Base-by-base conservation (phyloP, 2,888 invertebrate species). In the Heliconius ismenius region DNA sequence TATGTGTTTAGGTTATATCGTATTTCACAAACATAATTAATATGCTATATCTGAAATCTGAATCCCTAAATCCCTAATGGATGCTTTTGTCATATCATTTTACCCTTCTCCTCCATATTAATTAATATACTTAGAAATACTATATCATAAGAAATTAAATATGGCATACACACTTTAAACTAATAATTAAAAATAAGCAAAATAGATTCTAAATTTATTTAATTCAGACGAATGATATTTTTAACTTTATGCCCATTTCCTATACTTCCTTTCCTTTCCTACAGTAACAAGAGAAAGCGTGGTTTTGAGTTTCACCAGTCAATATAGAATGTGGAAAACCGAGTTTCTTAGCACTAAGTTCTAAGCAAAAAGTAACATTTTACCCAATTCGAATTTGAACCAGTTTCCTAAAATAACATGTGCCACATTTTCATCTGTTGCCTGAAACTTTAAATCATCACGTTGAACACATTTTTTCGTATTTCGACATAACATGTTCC, bases 1-100 rank as follows among this genome's bases (percentile, higher is more conserved):
- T 58, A n/a, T 32, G n/a, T 32, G n/a, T n/a, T 58, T n/a, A 58
- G 24, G 24, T 15, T 24, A n/a, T 58, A 36, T 18, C 18, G 15
- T 72, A 72, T 60, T 36, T 72, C 60, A 36, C 39, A 60, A 39
- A 39, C 24, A 72, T 24, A 60, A 36, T 60, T 72, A 58, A 72
- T 72, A 21, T 26, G 11, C 18, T 9, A 36, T 58, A 72, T 58
- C 72, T 72, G 36, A 36, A 58, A 54, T 70, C 11, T n/a, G 54
- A 70, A 70, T 49, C 24, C 60, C 60, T 62, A 43, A 60, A 68
- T 67, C 68, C 62, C 39, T 69, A n/a, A 69, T 62, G 54, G 75
- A 36, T 75, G 75, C 36, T 75, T 21, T 24, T 75, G 75, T 63
- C 69, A 70, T 75, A 75, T 75, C 11, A 75, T 69, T 64, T 70